These are phyloP conservation scores for Acanthurus tractus DNA, from an alignment of 2,797 vertebrate species.

Conservation along the genomic window DNA sequence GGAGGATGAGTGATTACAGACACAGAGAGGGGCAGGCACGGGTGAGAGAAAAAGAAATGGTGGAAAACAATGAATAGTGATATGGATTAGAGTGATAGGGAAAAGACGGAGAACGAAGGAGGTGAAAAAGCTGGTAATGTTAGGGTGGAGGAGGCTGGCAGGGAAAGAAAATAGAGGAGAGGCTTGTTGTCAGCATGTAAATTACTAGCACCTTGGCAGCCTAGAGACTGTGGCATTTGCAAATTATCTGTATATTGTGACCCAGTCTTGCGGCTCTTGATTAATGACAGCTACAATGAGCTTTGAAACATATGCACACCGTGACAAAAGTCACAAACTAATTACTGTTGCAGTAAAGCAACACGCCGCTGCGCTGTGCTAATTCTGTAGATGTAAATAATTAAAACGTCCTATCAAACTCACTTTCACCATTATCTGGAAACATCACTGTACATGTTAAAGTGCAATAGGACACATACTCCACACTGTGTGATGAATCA, in stretches of 20 bases:
- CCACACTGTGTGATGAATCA: slow-evolving; percentile 61
- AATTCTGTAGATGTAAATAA: slow-evolving; percentile 76
- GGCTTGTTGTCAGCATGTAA: slow-evolving; percentile 71
- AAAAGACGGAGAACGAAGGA: slow-evolving; percentile 19
- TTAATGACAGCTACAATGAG: slow-evolving; percentile 75
- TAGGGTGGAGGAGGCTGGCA: slow-evolving; percentile 38
- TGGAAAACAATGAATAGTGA: slow-evolving; percentile 26
- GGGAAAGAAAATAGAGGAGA: slow-evolving; percentile 52
- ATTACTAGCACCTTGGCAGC: slow-evolving; percentile 68
- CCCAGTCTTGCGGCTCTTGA: slow-evolving; percentile 72
- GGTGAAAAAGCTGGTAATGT: slow-evolving; percentile 32
- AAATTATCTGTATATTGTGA: slow-evolving; percentile 77
- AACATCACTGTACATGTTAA: slow-evolving; percentile 59
- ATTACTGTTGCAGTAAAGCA: slow-evolving; percentile 65
- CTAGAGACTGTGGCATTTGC: slow-evolving; percentile 73
- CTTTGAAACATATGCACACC: slow-evolving; percentile 59
- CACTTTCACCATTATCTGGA: slow-evolving; percentile 61
- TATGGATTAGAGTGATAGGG: slow-evolving; percentile 35
- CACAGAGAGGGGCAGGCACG: slow-evolving; percentile 20
- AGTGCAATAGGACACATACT: slow-evolving; percentile 58
- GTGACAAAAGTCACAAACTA: slow-evolving; percentile 49
- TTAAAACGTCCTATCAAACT: slow-evolving; percentile 66
- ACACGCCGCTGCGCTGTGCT: slow-evolving; percentile 52
- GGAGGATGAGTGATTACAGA: slow-evolving; percentile 57
- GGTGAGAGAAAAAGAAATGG: slow-evolving; percentile 36